phyloP scores from a whole-genome alignment of 2,888 invertebrate genomes.

The Megamerina dolium region DNA sequence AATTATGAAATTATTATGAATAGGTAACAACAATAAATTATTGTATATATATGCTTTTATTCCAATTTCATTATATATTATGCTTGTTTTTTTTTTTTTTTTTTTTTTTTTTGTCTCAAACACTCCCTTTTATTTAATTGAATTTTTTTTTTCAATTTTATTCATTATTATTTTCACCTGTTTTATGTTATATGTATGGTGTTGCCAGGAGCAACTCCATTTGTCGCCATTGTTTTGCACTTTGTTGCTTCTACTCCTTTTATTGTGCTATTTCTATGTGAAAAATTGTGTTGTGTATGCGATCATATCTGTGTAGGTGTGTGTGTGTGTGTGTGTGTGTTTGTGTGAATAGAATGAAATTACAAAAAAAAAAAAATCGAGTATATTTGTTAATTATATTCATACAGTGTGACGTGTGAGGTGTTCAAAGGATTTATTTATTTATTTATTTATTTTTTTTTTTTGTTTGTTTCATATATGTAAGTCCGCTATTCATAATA shows the following conservation, averaged over 20 bases:
- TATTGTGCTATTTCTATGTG: background rate
- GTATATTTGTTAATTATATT: background rate
- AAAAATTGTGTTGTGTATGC: no score
- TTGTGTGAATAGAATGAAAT: no score
- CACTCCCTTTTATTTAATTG: constrained; percentile 4
- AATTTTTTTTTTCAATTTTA: background rate
- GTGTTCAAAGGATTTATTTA: constrained; percentile 26
- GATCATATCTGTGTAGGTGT: no score
- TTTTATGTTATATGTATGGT: constrained; percentile 1
- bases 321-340: no score
- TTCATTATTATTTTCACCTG: background rate
- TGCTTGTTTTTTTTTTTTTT: constrained; percentile 3
- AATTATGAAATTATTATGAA: no score
- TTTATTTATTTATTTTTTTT: constrained; percentile 15
- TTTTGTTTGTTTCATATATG: constrained; percentile 7
- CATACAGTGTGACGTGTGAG: constrained; percentile 14
- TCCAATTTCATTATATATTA: background rate
- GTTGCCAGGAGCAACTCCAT: constrained; percentile 37
- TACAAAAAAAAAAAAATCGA: background rate
- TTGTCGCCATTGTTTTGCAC: constrained; percentile 33
- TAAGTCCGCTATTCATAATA: constrained; percentile 6
- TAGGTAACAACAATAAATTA: no score
- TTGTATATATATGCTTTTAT: background rate
- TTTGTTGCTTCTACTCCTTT: constrained; percentile 2
- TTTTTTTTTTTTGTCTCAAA: constrained; percentile 4